phyloP scores from a whole-genome alignment of 2,113 vertebrate genomes.

The Pachypanchax playfairii region DNA sequence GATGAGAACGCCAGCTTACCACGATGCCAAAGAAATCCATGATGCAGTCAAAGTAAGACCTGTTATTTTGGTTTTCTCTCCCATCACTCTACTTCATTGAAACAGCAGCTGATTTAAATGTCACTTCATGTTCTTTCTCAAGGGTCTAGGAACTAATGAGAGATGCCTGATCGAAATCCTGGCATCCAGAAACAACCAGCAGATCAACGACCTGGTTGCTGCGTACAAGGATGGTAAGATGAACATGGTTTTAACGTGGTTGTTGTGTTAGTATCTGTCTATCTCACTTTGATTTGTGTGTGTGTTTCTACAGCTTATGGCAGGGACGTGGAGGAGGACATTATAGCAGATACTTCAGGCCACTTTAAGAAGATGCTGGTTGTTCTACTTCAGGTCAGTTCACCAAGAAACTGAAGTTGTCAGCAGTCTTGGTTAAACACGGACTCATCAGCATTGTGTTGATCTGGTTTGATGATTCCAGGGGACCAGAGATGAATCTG shows the following conservation, averaged over 20 bases:
- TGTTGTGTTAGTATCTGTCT: neutral
- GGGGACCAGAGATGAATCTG: slow-evolving; percentile 91
- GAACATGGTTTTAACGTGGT: neutral
- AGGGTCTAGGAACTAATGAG: slow-evolving; percentile 92
- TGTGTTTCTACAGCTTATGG: slow-evolving; percentile 82
- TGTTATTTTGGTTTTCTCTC: neutral
- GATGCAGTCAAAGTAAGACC: slow-evolving; percentile 88
- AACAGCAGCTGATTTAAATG: slow-evolving; percentile 4
- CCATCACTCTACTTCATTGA: neutral
- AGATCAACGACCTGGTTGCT: slow-evolving; percentile 85
- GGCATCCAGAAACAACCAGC: slow-evolving; percentile 90
- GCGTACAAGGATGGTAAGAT: slow-evolving; percentile 93
- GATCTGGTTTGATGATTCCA: slow-evolving; percentile 59
- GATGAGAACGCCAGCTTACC: slow-evolving; percentile 89
- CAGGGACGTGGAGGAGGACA: slow-evolving; percentile 87
- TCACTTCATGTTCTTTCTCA: neutral
- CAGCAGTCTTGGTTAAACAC: too few species aligned
- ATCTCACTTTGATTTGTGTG: slow-evolving; percentile 1
- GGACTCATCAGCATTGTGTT: too few species aligned
- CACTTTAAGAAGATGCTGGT: slow-evolving; percentile 98
- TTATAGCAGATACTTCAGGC: slow-evolving; percentile 88
- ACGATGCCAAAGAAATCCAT: slow-evolving; percentile 95
- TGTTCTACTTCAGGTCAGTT: slow-evolving; percentile 90
- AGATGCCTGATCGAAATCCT: slow-evolving; percentile 93
- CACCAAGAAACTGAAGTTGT: neutral